Conservation (phyloP, 2,113 vertebrate genomes). For the Pluvialis apricaria region DNA sequence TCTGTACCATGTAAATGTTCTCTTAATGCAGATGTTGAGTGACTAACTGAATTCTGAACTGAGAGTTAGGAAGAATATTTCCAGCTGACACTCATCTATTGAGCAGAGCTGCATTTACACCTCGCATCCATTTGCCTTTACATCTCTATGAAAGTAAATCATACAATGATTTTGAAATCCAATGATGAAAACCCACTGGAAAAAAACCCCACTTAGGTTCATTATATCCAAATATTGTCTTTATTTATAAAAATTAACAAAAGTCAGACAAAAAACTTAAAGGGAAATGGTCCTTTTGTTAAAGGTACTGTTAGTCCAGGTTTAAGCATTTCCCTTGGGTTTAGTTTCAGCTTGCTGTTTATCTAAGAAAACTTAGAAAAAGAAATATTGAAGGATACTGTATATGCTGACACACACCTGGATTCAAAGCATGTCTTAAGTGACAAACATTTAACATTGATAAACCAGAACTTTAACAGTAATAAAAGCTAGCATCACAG, state of each 20-base stretch:
- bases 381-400: neutral
- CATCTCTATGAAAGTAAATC: neutral
- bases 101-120: neutral
- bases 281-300: neutral
- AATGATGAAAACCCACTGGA: neutral
- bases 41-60: neutral
- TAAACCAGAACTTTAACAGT: neutral
- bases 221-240: neutral
- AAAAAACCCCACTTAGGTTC: neutral
- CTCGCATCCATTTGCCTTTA: neutral
- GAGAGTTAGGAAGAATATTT: neutral
- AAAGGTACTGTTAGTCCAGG: neutral
- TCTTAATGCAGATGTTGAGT: fast-evolving
- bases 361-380: neutral
- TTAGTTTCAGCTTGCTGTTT: neutral
- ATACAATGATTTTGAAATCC: neutral
- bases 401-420: neutral
- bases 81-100: neutral
- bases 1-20: neutral
- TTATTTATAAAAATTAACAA: neutral
- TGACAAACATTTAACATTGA: neutral
- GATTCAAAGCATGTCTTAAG: neutral
- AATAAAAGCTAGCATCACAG: neutral
- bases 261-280: neutral
- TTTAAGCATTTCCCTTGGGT: neutral